Evolutionary conservation across 1,140 invertebrate genomes (phyloP).

Genomic region (Drosophila gunungcola): DNA sequence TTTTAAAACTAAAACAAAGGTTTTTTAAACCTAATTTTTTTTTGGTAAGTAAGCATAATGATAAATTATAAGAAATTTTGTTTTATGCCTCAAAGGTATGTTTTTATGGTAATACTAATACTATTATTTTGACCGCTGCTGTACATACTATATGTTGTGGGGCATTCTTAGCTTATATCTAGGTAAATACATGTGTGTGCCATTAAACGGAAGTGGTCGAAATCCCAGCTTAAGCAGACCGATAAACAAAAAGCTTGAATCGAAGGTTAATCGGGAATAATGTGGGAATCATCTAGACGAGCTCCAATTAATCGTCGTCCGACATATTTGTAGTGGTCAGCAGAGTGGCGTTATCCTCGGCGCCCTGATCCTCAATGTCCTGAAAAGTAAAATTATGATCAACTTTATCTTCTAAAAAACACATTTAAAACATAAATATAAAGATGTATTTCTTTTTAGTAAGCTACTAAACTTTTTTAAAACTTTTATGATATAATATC

Average conservation of each 20-base stretch:
- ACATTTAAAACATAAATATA: no score
- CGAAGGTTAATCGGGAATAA: background rate
- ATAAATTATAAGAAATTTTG: no score
- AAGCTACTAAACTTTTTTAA: no score
- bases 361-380: constrained; percentile 81
- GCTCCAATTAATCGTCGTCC: constrained; percentile 74
- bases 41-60: no score
- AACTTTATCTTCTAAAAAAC: no score
- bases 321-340: constrained; percentile 80
- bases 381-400: constrained; percentile 8
- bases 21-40: no score
- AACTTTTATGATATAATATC: no score
- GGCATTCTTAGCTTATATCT: constrained; percentile 7
- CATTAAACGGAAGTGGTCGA: constrained; percentile 11
- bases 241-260: constrained; percentile 2
- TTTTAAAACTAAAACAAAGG: no score
- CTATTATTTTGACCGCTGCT: no score
- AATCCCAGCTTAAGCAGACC: constrained; percentile 12
- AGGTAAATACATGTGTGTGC: constrained; percentile 7
- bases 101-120: no score
- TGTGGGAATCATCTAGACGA: constrained; percentile 15
- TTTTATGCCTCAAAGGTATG: no score
- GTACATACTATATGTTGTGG: constrained; percentile 7
- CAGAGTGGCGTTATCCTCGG: constrained; percentile 82
- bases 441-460: no score